phyloP scores from a whole-genome alignment of 2,113 vertebrate genomes.

The Rhombomys opimus region DNA sequence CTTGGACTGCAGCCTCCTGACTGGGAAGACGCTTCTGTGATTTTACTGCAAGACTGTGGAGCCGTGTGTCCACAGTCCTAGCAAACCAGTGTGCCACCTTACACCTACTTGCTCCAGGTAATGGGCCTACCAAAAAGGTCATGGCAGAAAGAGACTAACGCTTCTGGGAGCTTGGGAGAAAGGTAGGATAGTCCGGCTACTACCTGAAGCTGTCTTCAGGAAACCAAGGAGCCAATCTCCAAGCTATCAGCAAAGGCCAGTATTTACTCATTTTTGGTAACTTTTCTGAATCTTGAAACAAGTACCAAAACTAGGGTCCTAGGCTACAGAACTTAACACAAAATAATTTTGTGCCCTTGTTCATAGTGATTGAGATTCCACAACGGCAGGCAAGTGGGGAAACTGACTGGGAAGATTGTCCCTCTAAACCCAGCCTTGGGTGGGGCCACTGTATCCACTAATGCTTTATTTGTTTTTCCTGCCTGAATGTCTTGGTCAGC shows the following conservation, averaged over 20 bases:
- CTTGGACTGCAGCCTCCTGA: background rate
- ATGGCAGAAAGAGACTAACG: background rate
- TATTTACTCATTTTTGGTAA: background rate
- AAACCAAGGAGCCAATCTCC: background rate
- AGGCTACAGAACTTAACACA: background rate
- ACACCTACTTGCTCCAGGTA: constrained; percentile 13
- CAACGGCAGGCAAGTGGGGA: background rate
- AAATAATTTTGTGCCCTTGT: background rate
- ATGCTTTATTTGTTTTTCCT: background rate
- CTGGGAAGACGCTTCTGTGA: background rate
- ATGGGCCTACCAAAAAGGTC: background rate
- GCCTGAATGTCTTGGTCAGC: too few species aligned
- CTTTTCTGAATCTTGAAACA: constrained; percentile 31
- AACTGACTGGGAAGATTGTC: rapidly evolving
- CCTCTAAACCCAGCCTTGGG: background rate
- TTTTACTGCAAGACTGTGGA: background rate
- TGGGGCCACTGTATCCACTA: background rate
- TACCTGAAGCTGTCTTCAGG: background rate
- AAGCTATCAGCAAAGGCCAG: background rate
- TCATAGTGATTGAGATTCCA: background rate
- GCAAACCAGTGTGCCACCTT: background rate
- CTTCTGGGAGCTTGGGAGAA: background rate
- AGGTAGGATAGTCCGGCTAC: background rate
- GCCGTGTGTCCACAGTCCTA: background rate
- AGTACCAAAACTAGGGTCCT: background rate